Evolutionary conservation across 37 sponge, comb jelly and placozoan genomes (phyloP).

Genomic region (Cliona cf. orientalis): DNA sequence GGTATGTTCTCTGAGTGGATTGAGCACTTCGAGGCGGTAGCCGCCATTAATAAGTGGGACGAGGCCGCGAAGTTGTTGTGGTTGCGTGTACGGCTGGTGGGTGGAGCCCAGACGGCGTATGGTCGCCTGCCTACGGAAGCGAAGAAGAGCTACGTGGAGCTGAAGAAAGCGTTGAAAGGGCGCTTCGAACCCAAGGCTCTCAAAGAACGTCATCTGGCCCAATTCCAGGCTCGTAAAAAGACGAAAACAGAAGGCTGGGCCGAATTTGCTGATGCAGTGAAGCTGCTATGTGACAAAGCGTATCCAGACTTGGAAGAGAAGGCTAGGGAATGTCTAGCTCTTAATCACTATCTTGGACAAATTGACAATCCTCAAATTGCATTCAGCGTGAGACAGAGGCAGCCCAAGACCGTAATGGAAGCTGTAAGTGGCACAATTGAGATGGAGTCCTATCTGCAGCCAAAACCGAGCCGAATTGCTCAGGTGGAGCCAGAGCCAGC

Average conservation of each 20-base stretch:
- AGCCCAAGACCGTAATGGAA: slow-evolving; percentile 36
- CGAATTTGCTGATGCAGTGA: slow-evolving; percentile 22
- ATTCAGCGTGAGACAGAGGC: slow-evolving; percentile 44
- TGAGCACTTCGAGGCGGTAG: slow-evolving; percentile 21
- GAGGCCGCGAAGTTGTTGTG: slow-evolving; percentile 12
- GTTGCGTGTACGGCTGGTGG: slow-evolving; percentile 32
- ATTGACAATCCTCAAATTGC: slow-evolving; percentile 37
- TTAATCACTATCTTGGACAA: slow-evolving; percentile 21
- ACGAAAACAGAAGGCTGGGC: slow-evolving; percentile 30
- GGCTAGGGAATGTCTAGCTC: slow-evolving; percentile 30
- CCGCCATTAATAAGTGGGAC: slow-evolving; percentile 26
- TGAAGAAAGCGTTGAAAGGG: not conserved
- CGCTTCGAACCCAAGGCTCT: slow-evolving; percentile 26
- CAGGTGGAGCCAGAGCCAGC: too few relatives aligned
- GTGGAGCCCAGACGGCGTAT: slow-evolving; percentile 6
- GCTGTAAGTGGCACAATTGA: slow-evolving; percentile 50
- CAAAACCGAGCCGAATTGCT: too few relatives aligned
- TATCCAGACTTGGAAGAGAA: slow-evolving; percentile 16
- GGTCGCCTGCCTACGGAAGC: slow-evolving; percentile 12
- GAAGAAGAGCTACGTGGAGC: not conserved
- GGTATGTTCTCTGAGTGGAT: slow-evolving; percentile 27
- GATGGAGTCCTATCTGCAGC: slow-evolving; percentile 51
- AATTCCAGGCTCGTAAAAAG: slow-evolving; percentile 39
- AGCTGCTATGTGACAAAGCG: slow-evolving; percentile 31
- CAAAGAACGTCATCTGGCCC: slow-evolving; percentile 28